These are phyloP conservation scores for Polyommatus iphigenia DNA, from an alignment of 2,888 invertebrate genomes.

Conservation along the genomic window DNA sequence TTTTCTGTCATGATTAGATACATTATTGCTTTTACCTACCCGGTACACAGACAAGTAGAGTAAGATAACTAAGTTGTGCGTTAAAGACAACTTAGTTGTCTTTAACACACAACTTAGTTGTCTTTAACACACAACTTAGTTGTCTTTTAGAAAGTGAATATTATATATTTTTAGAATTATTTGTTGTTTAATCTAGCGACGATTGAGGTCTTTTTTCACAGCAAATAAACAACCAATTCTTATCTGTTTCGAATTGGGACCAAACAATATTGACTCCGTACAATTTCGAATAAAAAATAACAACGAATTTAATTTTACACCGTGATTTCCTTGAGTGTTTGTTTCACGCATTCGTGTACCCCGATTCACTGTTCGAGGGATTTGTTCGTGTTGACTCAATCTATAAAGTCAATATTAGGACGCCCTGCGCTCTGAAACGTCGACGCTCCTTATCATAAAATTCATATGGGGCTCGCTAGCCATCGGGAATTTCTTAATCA, in stretches of 20 bases:
- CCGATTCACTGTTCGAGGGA: conserved; percentile 24
- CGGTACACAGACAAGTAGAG: no score
- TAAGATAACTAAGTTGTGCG: no score
- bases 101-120: no score
- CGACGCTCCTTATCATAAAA: conserved; percentile 13
- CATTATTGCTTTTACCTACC: not conserved
- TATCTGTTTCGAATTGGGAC: not conserved
- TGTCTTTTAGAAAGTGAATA: no score
- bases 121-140: no score
- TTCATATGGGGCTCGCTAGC: conserved; percentile 11
- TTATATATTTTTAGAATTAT: not conserved
- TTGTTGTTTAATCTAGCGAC: not conserved
- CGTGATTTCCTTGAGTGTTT: conserved; percentile 16
- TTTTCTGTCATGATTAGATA: not conserved
- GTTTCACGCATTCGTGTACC: conserved; percentile 7
- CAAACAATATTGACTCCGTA: not conserved
- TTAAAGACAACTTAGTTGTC: no score
- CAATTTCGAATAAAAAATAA: not conserved
- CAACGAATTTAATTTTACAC: not conserved
- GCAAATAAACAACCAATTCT: not conserved
- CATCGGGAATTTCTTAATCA: conserved; percentile 15
- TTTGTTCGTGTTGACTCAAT: conserved; percentile 25
- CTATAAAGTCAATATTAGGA: conserved; percentile 26
- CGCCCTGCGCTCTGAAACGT: not conserved
- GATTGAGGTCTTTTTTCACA: not conserved